A percentile compares a stretch with the other conserved stretches of the same genome.
Conservation (phyloP, 2,888 invertebrate species). For the Tryphoninae sp. region DNA sequence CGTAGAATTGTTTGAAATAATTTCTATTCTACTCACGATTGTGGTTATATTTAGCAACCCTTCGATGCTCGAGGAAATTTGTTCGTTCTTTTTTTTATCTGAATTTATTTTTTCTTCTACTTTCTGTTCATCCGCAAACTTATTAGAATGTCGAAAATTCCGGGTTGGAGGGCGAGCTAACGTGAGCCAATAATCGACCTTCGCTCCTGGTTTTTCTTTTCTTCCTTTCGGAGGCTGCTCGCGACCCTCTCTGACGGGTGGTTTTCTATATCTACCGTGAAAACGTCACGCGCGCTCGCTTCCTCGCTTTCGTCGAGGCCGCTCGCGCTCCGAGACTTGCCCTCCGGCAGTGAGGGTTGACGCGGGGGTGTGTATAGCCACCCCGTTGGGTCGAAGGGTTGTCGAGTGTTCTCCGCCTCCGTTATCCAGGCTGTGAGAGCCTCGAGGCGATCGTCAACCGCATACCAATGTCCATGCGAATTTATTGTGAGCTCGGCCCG, state of each 20-base stretch:
- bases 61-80: neutral
- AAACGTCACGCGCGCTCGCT: constrained; percentile 51
- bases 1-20: too few species aligned
- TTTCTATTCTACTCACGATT: too few species aligned
- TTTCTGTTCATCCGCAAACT: constrained; percentile 25
- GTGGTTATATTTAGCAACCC: too few species aligned
- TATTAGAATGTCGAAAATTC: constrained; percentile 44
- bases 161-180: constrained; percentile 29
- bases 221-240: constrained; percentile 20
- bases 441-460: constrained; percentile 65
- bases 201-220: constrained; percentile 6
- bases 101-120: constrained; percentile 14
- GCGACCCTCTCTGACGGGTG: constrained; percentile 5
- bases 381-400: constrained; percentile 51
- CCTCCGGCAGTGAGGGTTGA: constrained; percentile 51
- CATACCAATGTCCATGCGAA: constrained; percentile 67
- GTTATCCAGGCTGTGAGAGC: constrained; percentile 50
- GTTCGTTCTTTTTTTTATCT: neutral
- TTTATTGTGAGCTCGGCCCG: constrained; percentile 62
- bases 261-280: constrained; percentile 43
- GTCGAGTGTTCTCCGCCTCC: constrained; percentile 29
- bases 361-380: constrained; percentile 41
- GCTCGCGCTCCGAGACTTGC: constrained; percentile 26
- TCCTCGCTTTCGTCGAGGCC: constrained; percentile 9
- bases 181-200: constrained; percentile 46